A percentile compares a stretch with the other conserved stretches of the same genome.
phyloP scores from a whole-genome alignment of 92 coral and sea anemone species.

The Phymanthus crucifer region DNA sequence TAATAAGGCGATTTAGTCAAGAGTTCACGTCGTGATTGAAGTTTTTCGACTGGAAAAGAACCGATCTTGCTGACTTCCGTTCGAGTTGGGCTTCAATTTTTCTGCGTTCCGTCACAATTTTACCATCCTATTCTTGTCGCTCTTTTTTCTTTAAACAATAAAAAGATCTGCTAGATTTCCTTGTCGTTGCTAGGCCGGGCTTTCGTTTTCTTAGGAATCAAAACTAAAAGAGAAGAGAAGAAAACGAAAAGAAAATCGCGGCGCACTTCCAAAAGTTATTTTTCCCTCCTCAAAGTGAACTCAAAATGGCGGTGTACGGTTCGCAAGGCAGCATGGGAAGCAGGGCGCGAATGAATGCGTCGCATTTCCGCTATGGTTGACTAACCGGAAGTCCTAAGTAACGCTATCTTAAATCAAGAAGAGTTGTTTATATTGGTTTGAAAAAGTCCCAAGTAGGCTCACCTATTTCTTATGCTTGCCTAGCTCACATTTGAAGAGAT shows the following conservation, averaged over 20 bases:
- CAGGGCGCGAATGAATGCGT: conserved; percentile 75
- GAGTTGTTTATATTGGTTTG: not conserved
- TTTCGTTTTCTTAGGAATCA: conserved; percentile 18
- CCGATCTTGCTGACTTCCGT: conserved; percentile 37
- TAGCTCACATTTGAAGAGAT: too few relatives aligned
- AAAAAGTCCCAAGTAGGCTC: not conserved
- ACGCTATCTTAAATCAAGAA: not conserved
- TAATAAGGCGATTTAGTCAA: conserved; percentile 11
- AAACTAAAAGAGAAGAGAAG: conserved; percentile 24
- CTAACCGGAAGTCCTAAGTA: conserved; percentile 62
- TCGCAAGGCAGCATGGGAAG: conserved; percentile 61
- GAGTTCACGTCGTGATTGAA: not conserved
- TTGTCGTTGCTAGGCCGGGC: conserved; percentile 10
- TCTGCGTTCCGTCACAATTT: conserved; percentile 14
- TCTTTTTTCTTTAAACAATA: conserved; percentile 4
- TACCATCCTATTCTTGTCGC: conserved; percentile 3
- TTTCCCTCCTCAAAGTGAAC: conserved; percentile 42
- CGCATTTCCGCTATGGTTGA: conserved; percentile 71
- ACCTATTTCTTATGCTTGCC: too few relatives aligned
- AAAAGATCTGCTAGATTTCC: not conserved
- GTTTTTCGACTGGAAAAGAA: conserved; percentile 10
- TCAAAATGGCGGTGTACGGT: conserved; percentile 78
- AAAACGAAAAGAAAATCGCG: conserved; percentile 36
- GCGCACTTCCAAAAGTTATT: conserved; percentile 40
- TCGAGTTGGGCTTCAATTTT: conserved; percentile 31